Evolutionary conservation across 2,113 vertebrate species (phyloP).

Genomic region (Calyptommatus sinebrachiatus): DNA sequence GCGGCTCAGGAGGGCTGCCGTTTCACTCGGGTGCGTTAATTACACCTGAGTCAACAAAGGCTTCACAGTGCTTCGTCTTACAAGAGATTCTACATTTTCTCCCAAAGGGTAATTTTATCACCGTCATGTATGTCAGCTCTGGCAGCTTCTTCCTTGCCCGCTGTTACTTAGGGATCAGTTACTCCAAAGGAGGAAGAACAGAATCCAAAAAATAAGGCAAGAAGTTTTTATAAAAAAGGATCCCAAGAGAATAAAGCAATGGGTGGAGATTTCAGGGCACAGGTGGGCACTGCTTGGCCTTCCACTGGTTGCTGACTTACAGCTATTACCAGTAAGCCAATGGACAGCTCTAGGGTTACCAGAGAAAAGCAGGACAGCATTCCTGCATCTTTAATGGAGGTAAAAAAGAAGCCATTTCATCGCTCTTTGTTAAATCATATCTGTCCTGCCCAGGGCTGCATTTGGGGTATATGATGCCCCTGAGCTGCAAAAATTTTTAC

Average conservation of each 20-base stretch:
- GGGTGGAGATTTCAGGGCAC: too few species aligned
- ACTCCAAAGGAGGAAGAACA: background rate
- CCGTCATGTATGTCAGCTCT: background rate
- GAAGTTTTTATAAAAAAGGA: background rate
- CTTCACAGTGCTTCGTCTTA: background rate
- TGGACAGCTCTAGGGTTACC: too few species aligned
- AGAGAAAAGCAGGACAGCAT: too few species aligned
- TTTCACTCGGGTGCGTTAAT: background rate
- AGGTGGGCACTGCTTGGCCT: too few species aligned
- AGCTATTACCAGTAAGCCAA: too few species aligned
- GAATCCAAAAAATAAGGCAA: background rate
- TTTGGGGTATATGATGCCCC: too few species aligned
- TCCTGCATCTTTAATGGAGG: too few species aligned
- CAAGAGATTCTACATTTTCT: background rate
- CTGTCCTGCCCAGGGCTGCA: too few species aligned
- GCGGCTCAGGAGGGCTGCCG: background rate
- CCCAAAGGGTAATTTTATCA: background rate
- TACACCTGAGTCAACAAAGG: constrained; percentile 5
- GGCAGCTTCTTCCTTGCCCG: background rate
- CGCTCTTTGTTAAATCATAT: too few species aligned
- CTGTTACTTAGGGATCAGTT: background rate
- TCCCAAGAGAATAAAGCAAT: background rate
- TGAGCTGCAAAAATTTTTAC: too few species aligned
- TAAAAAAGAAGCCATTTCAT: too few species aligned
- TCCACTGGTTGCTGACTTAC: too few species aligned